Conservation (phyloP, 2,888 invertebrate species). For the Tenthredo scrophulariae region DNA sequence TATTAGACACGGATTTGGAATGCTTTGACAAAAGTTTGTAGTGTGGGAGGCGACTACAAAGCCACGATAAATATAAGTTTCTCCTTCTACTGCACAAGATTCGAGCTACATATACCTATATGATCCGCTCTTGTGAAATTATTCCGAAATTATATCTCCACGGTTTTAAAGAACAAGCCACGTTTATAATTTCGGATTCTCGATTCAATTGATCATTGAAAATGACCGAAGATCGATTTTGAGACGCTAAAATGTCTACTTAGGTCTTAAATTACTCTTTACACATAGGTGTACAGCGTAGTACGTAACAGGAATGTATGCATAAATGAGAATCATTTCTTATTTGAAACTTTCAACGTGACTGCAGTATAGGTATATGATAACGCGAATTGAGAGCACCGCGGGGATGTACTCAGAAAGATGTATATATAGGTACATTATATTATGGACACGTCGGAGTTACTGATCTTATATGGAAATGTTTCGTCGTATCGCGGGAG, state of each 20-base stretch:
- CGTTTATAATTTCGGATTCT: too few relatives aligned
- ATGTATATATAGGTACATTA: neutral
- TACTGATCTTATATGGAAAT: slow-evolving; percentile 43
- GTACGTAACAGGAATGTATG: neutral
- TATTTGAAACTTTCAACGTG: neutral
- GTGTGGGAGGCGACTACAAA: neutral
- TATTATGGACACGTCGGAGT: neutral
- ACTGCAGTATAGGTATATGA: neutral
- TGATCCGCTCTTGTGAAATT: neutral
- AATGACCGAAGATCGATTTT: neutral
- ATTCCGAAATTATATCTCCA: neutral
- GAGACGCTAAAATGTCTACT: neutral
- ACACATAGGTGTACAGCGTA: too few relatives aligned
- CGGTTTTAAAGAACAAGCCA: neutral
- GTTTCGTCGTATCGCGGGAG: neutral
- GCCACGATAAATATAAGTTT: neutral
- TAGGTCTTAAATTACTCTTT: too few relatives aligned
- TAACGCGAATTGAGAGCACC: neutral
- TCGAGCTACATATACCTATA: neutral
- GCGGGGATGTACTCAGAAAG: neutral
- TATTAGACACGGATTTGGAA: neutral
- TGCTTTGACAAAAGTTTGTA: neutral
- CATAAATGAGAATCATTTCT: neutral
- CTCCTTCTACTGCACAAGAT: neutral
- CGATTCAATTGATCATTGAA: neutral